These are phyloP conservation scores for Heterotis niloticus DNA, from an alignment of 2,113 vertebrate species.

Conservation along the genomic window DNA sequence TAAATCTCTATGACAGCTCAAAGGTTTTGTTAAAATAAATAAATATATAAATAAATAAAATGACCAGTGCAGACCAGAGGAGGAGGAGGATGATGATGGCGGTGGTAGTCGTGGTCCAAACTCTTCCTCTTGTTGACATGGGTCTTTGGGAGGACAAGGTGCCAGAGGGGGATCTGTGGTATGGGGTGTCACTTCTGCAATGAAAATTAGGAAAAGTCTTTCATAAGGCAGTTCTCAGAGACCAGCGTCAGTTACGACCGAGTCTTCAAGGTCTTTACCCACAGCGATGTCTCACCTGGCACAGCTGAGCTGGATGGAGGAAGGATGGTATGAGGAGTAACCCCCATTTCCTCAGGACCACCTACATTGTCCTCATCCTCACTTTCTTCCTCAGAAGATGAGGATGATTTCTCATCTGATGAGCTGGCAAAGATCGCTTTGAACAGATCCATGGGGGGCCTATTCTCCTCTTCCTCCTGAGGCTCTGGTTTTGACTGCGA, in stretches of 20 bases:
- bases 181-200: neutral
- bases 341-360: neutral
- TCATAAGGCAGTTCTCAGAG: neutral
- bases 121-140: conserved; percentile 58
- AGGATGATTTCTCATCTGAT: conserved; percentile 84
- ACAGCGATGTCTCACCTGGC: conserved; percentile 2
- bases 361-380: conserved; percentile 53
- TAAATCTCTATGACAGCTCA: too few relatives aligned
- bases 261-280: neutral
- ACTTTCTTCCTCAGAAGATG: conserved; percentile 71
- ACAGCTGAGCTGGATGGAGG: neutral
- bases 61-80: conserved; percentile 52
- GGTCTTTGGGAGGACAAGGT: conserved; percentile 18
- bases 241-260: neutral
- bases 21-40: neutral
- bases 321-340: neutral
- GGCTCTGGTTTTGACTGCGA: conserved; percentile 1
- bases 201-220: neutral
- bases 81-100: conserved; percentile 60
- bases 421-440: conserved; percentile 90
- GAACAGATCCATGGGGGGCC: conserved; percentile 89
- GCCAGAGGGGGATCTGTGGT: neutral
- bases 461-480: conserved; percentile 59
- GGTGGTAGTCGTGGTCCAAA: conserved; percentile 92
- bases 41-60: neutral